Conservation (phyloP, 2,888 invertebrate species). For the Tenthredo scrophulariae region DNA sequence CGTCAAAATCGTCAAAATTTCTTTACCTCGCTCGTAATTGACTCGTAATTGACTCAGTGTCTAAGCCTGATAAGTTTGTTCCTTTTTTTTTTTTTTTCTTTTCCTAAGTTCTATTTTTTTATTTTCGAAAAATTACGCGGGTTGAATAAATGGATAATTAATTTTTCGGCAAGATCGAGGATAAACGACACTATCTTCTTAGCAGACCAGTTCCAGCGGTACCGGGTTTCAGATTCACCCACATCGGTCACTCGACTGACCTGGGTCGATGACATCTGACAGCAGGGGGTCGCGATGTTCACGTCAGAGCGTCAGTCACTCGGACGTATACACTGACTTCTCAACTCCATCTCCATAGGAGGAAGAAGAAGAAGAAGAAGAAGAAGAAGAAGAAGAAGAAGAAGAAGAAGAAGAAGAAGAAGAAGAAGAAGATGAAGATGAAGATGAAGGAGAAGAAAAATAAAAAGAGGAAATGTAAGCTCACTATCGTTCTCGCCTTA, state of each 20-base stretch:
- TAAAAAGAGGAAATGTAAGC: neutral
- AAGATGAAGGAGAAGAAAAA: neutral
- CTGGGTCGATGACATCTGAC: conserved; percentile 73
- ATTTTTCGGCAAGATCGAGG: neutral
- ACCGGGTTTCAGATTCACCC: conserved; percentile 66
- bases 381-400: neutral
- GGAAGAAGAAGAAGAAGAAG: neutral
- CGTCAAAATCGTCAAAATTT: too few species aligned
- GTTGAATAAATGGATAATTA: neutral
- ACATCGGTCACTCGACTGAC: conserved; percentile 72
- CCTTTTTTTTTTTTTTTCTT: neutral
- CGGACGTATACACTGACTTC: conserved; percentile 71
- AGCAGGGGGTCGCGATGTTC: conserved; percentile 75
- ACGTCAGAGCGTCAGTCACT: conserved; percentile 75
- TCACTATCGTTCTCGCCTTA: conserved; percentile 1
- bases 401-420: neutral
- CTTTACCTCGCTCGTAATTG: too few species aligned
- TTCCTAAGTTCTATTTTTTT: neutral
- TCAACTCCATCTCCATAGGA: conserved; percentile 53
- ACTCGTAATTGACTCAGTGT: too few species aligned
- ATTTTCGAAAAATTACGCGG: neutral
- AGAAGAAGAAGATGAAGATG: neutral
- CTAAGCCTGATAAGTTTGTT: neutral
- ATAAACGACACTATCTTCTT: neutral
- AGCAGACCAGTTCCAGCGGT: neutral